Conservation (phyloP, 2,113 vertebrate genomes). For the Hepsetus odoe region DNA sequence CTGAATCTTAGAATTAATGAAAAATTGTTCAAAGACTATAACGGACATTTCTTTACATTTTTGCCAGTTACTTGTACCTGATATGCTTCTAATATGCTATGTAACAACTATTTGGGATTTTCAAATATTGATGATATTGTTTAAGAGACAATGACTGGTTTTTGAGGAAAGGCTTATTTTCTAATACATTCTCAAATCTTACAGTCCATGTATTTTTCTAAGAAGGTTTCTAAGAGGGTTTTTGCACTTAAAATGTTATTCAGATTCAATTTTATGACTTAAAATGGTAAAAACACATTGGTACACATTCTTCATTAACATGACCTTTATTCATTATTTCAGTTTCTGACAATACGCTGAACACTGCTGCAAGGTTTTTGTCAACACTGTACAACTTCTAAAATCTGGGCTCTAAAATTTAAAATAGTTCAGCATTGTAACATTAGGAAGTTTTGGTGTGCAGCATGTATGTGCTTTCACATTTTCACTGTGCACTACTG, state of each 20-base stretch:
- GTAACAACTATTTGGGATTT: background rate
- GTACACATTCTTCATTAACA: background rate
- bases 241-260: constrained; percentile 28
- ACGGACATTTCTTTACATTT: background rate
- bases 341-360: background rate
- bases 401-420: background rate
- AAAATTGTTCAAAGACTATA: background rate
- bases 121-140: background rate
- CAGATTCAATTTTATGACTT: background rate
- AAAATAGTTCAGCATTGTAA: background rate
- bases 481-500: constrained; percentile 34
- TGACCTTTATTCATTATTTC: background rate
- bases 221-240: background rate
- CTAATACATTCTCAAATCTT: constrained; percentile 16
- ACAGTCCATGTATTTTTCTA: constrained; percentile 7
- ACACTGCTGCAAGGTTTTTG: constrained; percentile 25
- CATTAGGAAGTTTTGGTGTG: constrained; percentile 12
- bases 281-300: background rate
- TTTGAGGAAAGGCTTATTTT: constrained; percentile 18
- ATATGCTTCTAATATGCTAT: constrained; percentile 23
- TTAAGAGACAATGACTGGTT: constrained; percentile 10
- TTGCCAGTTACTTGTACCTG: constrained; percentile 7
- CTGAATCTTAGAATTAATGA: background rate
- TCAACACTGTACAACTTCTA: constrained; percentile 1
- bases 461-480: constrained; percentile 23